A percentile compares a stretch with the other conserved stretches of the same genome.
These are phyloP conservation scores for Tribolium castaneum DNA, from an alignment of 1,140 invertebrate genomes.

Conservation along the genomic window DNA sequence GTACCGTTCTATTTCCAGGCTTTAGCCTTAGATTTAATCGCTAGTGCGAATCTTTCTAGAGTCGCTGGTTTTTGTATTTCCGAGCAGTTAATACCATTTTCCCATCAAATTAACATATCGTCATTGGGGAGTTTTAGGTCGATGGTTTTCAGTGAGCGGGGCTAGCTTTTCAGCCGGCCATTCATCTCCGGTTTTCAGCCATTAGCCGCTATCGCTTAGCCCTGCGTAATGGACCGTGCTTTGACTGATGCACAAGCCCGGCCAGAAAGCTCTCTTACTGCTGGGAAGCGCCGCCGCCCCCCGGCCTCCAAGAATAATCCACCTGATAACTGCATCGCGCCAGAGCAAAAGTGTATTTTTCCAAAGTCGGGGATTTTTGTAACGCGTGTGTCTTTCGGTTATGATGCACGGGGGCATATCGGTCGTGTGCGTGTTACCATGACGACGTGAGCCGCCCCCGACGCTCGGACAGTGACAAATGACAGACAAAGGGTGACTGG, in stretches of 20 bases:
- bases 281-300: conserved; percentile 7
- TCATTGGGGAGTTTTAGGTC: conserved; percentile 49
- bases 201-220: conserved; percentile 61
- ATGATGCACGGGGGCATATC: conserved; percentile 38
- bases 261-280: conserved; percentile 42
- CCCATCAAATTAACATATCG: conserved; percentile 54
- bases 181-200: conserved; percentile 60
- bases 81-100: conserved; percentile 30
- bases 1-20: background rate
- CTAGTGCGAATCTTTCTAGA: conserved; percentile 13
- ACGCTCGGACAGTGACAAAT: conserved; percentile 61
- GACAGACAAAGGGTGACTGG: conserved; percentile 62
- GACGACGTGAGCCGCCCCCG: conserved; percentile 59
- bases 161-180: conserved; percentile 59
- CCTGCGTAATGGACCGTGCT: conserved; percentile 60
- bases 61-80: conserved; percentile 24
- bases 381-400: conserved; percentile 16
- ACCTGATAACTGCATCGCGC: background rate
- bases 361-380: background rate
- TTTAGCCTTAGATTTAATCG: conserved; percentile 11
- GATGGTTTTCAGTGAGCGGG: conserved; percentile 53
- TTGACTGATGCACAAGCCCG: conserved; percentile 57
- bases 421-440: conserved; percentile 55
- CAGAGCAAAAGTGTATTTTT: conserved; percentile 2
- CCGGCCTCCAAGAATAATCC: conserved; percentile 38